Evolutionary conservation across 2,888 invertebrate species (phyloP), one percentile per base, ranked within the genome.

Genomic region (Ceraclea dissimilis): DNA sequence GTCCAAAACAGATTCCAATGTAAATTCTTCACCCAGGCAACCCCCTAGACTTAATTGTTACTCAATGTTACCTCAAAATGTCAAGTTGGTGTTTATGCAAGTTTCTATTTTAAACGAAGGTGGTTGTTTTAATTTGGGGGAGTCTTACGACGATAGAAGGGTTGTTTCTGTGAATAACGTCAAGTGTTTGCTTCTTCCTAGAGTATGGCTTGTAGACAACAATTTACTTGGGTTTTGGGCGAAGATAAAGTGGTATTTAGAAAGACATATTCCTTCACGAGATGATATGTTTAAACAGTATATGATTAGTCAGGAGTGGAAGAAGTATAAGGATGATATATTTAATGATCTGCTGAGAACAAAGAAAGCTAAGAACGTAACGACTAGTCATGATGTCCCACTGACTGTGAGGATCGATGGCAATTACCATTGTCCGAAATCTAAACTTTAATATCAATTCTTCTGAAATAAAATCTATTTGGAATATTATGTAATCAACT

Each of bases 121-220:
- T 0, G 79, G 82, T 0, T 82, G 82, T 62, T 88, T 89, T 63
- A 85, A 86, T 2, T 74, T 88, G 43, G 88, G 88, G 0, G 88
- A 89, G 67, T 76, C 80, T 57, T 80, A 83, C 75, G 71, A 78
- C 1, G 81, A 85, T 66, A 79, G 88, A 13, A 78, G 85, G 4
- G 80, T 89, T 21, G 76, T 88, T 52, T 84, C 88, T 11, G 34
- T 39, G 2, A 52, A 22, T 11, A 31, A 47, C 70, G 54, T 84
- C 81, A 50, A 80, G 63, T 87, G 87, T 63, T 74, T 89, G 65
- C 69, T 86, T 39, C 69, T 89, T 55, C 89, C 89, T 0, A 79
- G 81, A 60, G 83, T 83, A 64, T 88, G 85, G 82, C 71, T 89
- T 17, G 66, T 83, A 34, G 82, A 84, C 63, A 79, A 81, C 47